Evolutionary conservation across 2,888 invertebrate genomes (phyloP).

Genomic region (Eupithecia abbreviata): DNA sequence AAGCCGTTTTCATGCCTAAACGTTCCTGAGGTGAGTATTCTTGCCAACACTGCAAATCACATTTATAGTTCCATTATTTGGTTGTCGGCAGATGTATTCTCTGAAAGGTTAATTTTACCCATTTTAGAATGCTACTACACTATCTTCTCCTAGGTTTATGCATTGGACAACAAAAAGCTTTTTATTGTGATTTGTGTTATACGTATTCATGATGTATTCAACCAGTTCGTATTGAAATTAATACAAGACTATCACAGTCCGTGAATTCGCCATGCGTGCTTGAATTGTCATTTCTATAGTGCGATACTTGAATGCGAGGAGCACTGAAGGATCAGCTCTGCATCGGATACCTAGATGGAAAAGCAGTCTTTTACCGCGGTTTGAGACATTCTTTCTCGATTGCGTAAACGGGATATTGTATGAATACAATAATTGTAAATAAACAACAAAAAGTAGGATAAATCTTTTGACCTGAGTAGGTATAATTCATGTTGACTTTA

Average conservation of each 20-base stretch:
- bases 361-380: background rate
- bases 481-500: background rate
- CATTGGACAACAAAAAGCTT: background rate
- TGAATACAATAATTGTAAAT: slow-evolving; percentile 1
- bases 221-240: background rate
- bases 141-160: slow-evolving; percentile 13
- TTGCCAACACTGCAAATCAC: slow-evolving; percentile 21
- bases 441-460: background rate
- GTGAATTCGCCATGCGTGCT: slow-evolving; percentile 75
- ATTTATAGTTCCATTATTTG: slow-evolving; percentile 55
- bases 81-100: slow-evolving; percentile 71
- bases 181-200: background rate
- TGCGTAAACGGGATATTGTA: background rate
- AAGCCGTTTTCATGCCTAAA: slow-evolving; percentile 79
- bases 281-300: slow-evolving; percentile 33
- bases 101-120: slow-evolving; percentile 68
- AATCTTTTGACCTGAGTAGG: background rate
- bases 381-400: background rate
- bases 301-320: slow-evolving; percentile 10
- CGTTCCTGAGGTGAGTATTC: slow-evolving; percentile 75
- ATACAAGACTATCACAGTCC: slow-evolving; percentile 12
- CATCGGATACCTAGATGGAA: background rate
- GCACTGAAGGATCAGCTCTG: background rate
- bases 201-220: background rate
- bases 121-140: slow-evolving; percentile 14